Conservation (phyloP, 2,113 vertebrate species). For the Marmota monax region DNA sequence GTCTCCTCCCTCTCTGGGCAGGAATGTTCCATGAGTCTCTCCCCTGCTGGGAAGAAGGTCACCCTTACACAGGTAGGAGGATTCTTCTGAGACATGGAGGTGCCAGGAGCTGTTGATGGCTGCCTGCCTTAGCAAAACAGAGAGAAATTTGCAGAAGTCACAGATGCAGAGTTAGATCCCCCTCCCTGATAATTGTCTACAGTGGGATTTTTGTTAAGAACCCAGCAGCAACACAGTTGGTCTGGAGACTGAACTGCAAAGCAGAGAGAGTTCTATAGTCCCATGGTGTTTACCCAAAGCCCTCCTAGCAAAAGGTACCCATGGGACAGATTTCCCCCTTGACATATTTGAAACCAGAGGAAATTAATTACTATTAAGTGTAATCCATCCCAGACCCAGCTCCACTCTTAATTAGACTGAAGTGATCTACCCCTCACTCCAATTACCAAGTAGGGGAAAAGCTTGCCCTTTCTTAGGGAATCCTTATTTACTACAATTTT, state of each 20-base stretch:
- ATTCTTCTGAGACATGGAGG: not conserved
- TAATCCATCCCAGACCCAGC: not conserved
- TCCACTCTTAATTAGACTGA: not conserved
- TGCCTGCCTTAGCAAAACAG: not conserved
- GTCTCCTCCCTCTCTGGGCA: not conserved
- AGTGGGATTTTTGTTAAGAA: not conserved
- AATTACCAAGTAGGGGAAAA: not conserved
- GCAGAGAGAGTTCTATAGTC: not conserved
- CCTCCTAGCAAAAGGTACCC: not conserved
- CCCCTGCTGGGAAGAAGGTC: not conserved
- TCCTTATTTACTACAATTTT: not conserved
- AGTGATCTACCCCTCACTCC: not conserved
- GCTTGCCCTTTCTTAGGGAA: not conserved
- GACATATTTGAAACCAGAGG: not conserved
- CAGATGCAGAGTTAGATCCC: not conserved
- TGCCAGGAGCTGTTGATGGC: no score
- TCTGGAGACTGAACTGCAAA: not conserved
- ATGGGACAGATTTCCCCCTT: not conserved
- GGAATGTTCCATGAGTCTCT: not conserved
- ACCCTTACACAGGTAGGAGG: no score
- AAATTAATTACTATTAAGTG: constrained; percentile 1
- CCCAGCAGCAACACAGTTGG: not conserved
- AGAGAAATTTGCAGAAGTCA: not conserved
- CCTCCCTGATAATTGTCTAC: not conserved
- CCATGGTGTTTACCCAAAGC: not conserved